Base-by-base conservation (phyloP, 2,113 vertebrate species). In the Ageneiosus marmoratus region DNA sequence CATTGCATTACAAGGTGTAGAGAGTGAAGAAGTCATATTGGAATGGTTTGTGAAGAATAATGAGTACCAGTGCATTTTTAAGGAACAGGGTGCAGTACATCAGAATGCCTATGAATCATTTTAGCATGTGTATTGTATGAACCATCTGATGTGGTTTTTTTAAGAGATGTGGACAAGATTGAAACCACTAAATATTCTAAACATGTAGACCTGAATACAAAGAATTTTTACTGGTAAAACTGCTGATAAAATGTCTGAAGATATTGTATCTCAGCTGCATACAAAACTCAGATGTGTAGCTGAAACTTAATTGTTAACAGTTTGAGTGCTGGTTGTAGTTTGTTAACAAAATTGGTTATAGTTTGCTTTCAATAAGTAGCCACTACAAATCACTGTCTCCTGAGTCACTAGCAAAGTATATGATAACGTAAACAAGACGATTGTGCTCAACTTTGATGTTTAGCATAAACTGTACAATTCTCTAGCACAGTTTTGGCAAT, bases 351-450 rank as follows among this genome's bases (percentile, higher is more conserved):
- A 1, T 41, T 69, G 41, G 37, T 44, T 69, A 41, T 1, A 44
- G 3, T n/a, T n/a, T 72, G 22, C 27, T 16, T 72, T 48, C 44
- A 48, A n/a, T 48, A 46, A 8, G 65, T 44, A 24, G 37, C 34
- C 4, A 67, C 37, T 46, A 46, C 44, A 46, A 44, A 20, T 24
- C 20, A 67, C 16, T 18, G 37, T 18, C 7, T 0, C 18, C 4
- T 3, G 16, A 20, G 32, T 34, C 63, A 67, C 7, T 10, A 69
- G 65, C 22, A 20, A 2, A 69, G 8, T 22, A 41, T 13, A n/a
- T 16, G 76, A 78, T n/a, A 78, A n/a, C 60, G 37, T 70, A 72
- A 81, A 9, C 16, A 53, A 53, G 44, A 50, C 32, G 37, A 10
- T 32, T 11, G 37, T 79, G 56, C 22, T 48, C n/a, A 12, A 15